Conservation (phyloP, 2,888 invertebrate genomes). For the Xylophagus ater region DNA sequence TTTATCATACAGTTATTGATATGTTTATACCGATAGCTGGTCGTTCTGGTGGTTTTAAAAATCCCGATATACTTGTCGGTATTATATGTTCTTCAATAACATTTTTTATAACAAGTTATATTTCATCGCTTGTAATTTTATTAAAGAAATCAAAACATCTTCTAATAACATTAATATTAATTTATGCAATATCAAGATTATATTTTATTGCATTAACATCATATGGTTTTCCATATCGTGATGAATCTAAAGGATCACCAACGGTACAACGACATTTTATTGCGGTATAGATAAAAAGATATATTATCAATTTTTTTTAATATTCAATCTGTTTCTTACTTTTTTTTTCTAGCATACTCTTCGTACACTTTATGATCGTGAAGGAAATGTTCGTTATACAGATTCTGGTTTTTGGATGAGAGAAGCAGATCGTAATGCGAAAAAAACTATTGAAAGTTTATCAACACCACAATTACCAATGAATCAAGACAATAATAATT, state of each 20-base stretch:
- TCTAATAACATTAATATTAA: slow-evolving; percentile 23
- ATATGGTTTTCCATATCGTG: slow-evolving; percentile 46
- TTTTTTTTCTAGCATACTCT: slow-evolving; percentile 23
- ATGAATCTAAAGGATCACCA: slow-evolving; percentile 31
- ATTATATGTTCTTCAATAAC: slow-evolving; percentile 33
- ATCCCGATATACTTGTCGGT: slow-evolving; percentile 41
- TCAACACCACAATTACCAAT: slow-evolving; percentile 28
- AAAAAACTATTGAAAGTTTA: slow-evolving; percentile 29
- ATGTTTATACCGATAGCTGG: slow-evolving; percentile 40
- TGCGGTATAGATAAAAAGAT: slow-evolving; percentile 41
- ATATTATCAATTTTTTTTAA: neutral
- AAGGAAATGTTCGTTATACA: slow-evolving; percentile 26
- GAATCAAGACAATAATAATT: slow-evolving; percentile 24
- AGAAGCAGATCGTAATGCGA: slow-evolving; percentile 28
- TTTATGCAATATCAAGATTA: slow-evolving; percentile 26
- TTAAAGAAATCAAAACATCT: slow-evolving; percentile 25
- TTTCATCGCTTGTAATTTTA: slow-evolving; percentile 29
- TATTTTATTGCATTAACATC: slow-evolving; percentile 31
- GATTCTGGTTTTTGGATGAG: slow-evolving; percentile 31
- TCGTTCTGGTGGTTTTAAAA: slow-evolving; percentile 38
- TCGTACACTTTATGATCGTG: slow-evolving; percentile 27
- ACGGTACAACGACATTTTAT: slow-evolving; percentile 42
- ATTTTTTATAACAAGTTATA: slow-evolving; percentile 34
- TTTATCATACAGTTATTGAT: slow-evolving; percentile 25
- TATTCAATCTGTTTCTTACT: neutral